phyloP scores from a whole-genome alignment of 1,140 invertebrate genomes.

The Ceratoteleas bidentatus region DNA sequence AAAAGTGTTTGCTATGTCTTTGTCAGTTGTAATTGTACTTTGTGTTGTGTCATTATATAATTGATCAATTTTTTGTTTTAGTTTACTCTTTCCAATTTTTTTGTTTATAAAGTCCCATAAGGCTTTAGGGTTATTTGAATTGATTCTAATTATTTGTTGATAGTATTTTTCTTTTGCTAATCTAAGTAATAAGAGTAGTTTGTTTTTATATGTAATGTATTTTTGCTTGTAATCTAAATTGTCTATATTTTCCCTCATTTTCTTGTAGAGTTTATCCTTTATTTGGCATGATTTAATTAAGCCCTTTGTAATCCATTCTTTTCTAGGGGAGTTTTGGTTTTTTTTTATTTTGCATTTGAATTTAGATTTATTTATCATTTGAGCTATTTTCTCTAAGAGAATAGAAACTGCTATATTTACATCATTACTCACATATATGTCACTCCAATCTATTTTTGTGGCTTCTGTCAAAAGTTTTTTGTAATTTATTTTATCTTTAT shows the following conservation, averaged over 20 bases:
- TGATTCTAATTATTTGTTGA: background rate
- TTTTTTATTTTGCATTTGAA: background rate
- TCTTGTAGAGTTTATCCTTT: background rate
- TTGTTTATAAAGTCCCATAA: constrained; percentile 3
- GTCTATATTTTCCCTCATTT: background rate
- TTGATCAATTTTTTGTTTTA: background rate
- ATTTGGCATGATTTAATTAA: background rate
- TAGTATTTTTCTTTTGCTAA: background rate
- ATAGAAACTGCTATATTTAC: background rate
- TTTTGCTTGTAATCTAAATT: background rate
- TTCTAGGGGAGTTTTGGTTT: background rate
- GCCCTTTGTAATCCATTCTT: background rate
- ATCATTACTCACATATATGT: background rate
- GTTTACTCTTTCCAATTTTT: constrained; percentile 3
- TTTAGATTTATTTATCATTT: background rate
- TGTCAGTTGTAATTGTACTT: background rate
- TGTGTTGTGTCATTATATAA: background rate
- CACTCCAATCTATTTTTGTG: background rate
- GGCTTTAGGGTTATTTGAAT: background rate
- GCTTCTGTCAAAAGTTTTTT: background rate
- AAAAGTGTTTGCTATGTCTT: background rate
- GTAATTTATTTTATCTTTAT: constrained; percentile 1
- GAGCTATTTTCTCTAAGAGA: background rate
- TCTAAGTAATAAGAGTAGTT: background rate
- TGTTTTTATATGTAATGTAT: background rate